phyloP scores from a whole-genome alignment of 2,797 vertebrate genomes.

The Myotis myotis region DNA sequence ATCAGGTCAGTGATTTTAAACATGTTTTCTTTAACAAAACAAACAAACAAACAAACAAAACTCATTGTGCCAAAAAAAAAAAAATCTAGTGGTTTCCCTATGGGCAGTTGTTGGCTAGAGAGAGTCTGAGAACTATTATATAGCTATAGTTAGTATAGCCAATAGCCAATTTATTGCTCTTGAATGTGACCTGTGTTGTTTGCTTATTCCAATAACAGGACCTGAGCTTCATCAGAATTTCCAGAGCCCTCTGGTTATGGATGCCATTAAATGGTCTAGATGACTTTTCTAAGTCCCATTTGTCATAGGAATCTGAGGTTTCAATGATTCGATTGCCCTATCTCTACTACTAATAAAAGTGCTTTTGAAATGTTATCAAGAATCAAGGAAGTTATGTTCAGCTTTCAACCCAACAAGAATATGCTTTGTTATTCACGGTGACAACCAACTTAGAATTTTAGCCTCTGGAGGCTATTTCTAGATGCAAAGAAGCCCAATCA shows the following conservation, averaged over 20 bases:
- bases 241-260: neutral
- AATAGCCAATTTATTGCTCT: slow-evolving; percentile 57
- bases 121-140: neutral
- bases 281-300: neutral
- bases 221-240: slow-evolving; percentile 19
- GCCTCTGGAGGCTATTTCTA: slow-evolving; percentile 14
- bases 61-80: neutral
- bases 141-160: neutral
- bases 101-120: neutral
- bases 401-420: slow-evolving; percentile 5
- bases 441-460: neutral
- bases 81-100: neutral
- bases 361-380: slow-evolving; percentile 50
- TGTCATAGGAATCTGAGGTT: slow-evolving; percentile 6
- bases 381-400: neutral
- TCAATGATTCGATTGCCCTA: neutral
- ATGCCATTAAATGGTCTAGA: neutral
- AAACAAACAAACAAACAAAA: slow-evolving; percentile 3
- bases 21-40: slow-evolving; percentile 31
- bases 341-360: slow-evolving; percentile 36
- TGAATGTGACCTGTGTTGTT: neutral
- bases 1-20: slow-evolving; percentile 16
- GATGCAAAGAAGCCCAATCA: neutral
- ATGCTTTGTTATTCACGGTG: slow-evolving; percentile 20
- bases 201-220: slow-evolving; percentile 5